Evolutionary conservation across 2,888 invertebrate genomes (phyloP), one percentile per base, ranked within the genome.

Genomic region (Cheilosia grossa): DNA sequence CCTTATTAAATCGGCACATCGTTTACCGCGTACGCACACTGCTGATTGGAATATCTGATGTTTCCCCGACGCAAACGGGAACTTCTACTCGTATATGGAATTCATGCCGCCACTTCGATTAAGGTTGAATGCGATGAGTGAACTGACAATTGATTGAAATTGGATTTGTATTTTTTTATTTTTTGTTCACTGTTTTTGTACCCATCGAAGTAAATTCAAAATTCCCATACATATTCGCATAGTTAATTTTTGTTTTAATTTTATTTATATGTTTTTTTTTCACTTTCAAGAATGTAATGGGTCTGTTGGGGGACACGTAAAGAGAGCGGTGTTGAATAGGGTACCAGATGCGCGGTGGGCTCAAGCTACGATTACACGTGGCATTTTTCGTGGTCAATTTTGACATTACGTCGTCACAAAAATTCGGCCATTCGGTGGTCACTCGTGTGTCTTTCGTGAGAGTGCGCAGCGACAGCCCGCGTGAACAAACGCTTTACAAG

Each of bases 71-170:
- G 19, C 9, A 19, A 47, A 15, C 27, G 51, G 24, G 24, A 21
- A 21, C 21, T 13, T 10, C 17, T 21, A 49, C 10, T 21, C 13
- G 51, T 15, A 27, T 13, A 4, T 21, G 21, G 1, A 21, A 21
- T 15, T 24, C n/a, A 42, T 69, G 69, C 61, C 69, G 59, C 27
- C 61, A 54, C 54, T 78, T 78, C 69, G 78, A 78, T 78, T 78
- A 78, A 54, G 61, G 69, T 63, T 63, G 69, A 78, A 49, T 40
- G 61, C 78, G 49, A 56, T 78, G 78, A 78, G 63, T 78, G 78
- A 78, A 40, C 69, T 69, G 78, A 78, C 69, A 69, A 78, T 70
- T 78, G 69, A 78, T 70, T 78, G 69, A 69, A 78, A 63, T 70
- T 47, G 69, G 47, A 54, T 44, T 69, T 69, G 21, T 75, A 37